Conservation (phyloP, 2,888 invertebrate genomes). For the Anorthoa munda region DNA sequence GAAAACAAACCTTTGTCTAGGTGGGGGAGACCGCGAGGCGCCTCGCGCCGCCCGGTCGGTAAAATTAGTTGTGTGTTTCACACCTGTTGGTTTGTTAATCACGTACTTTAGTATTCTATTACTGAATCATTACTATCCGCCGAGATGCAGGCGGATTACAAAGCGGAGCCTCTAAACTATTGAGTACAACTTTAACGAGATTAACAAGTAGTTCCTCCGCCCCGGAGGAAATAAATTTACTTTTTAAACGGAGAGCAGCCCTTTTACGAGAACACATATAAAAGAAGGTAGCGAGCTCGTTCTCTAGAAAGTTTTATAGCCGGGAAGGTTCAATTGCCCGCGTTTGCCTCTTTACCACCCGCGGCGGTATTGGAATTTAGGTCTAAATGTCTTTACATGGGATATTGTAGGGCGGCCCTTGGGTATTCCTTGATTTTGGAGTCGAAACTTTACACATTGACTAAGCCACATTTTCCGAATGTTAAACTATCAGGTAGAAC, state of each 20-base stretch:
- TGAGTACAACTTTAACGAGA: conserved; percentile 60
- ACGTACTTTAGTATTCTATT: conserved; percentile 61
- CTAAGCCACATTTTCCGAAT: neutral
- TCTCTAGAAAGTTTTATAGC: conserved; percentile 54
- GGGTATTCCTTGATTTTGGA: conserved; percentile 16
- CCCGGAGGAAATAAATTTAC: conserved; percentile 55
- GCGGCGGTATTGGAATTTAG: conserved; percentile 51
- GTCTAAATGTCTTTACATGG: conserved; percentile 49
- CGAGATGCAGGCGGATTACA: conserved; percentile 58
- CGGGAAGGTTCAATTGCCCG: conserved; percentile 51
- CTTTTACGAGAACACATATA: conserved; percentile 63
- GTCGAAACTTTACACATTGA: conserved; percentile 5
- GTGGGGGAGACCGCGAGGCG: conserved; percentile 86
- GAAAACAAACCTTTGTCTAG: conserved; percentile 89
- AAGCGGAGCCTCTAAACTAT: conserved; percentile 55
- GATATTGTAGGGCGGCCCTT: conserved; percentile 14
- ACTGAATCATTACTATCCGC: conserved; percentile 55
- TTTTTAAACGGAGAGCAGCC: conserved; percentile 56
- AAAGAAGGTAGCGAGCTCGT: conserved; percentile 55
- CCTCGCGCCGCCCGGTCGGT: conserved; percentile 82
- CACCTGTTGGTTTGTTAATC: conserved; percentile 82
- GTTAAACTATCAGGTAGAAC: neutral
- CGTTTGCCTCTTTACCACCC: conserved; percentile 54
- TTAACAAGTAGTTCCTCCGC: conserved; percentile 44
- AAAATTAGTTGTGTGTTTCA: conserved; percentile 79